phyloP scores from a whole-genome alignment of 2,797 vertebrate genomes.

The Acestrorhynchus altus region DNA sequence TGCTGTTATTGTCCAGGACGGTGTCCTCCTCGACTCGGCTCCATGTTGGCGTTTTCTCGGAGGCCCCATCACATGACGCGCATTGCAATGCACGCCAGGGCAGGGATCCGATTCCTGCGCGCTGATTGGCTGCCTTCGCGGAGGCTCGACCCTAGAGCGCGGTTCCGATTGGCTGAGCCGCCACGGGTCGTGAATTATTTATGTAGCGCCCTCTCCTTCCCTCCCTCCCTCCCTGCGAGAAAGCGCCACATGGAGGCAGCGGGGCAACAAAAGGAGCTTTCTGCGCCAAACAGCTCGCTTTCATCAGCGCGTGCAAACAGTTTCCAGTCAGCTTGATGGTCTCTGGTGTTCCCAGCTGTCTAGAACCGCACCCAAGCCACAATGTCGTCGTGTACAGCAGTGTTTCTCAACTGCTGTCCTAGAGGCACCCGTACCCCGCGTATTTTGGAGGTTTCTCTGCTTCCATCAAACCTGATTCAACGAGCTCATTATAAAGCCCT shows the following conservation, averaged over 20 bases:
- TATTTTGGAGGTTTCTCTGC: no score
- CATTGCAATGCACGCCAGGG: constrained; percentile 74
- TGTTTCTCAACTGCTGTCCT: no score
- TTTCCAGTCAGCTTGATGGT: not conserved
- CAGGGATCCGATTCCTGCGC: constrained; percentile 68
- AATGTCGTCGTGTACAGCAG: not conserved
- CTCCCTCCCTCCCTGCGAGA: not conserved
- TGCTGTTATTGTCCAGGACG: constrained; percentile 70
- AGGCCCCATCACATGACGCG: constrained; percentile 78
- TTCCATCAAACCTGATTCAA: no score
- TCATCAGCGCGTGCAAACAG: not conserved
- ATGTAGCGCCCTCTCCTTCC: constrained; percentile 47
- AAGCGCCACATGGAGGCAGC: constrained; percentile 37
- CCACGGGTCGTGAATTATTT: constrained; percentile 64
- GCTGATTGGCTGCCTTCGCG: constrained; percentile 70
- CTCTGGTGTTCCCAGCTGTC: not conserved
- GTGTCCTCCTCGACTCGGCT: constrained; percentile 80
- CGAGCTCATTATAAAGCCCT: no score
- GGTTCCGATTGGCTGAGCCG: constrained; percentile 69
- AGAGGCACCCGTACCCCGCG: no score
- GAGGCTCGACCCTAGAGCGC: constrained; percentile 79
- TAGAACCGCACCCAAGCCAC: not conserved
- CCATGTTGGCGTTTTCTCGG: constrained; percentile 80
- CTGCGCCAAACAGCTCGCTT: not conserved
- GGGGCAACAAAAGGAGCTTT: constrained; percentile 17